phyloP scores from a whole-genome alignment of 2,797 vertebrate genomes.

The Poeciliopsis turneri region DNA sequence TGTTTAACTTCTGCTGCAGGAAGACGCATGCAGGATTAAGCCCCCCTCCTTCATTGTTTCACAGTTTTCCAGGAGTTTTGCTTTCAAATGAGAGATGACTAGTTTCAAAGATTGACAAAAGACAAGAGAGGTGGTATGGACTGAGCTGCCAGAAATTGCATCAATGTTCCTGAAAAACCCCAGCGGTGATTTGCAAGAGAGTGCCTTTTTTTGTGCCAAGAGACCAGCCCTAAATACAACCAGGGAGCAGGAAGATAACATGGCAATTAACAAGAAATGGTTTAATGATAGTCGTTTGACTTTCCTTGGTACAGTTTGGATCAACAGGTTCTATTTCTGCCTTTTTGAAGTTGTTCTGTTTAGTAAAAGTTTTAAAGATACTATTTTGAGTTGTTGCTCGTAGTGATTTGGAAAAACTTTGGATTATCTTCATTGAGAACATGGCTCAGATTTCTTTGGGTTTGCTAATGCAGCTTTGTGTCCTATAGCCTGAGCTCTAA shows the following conservation, averaged over 20 bases:
- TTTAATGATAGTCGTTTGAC: neutral
- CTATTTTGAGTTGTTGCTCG: conserved; percentile 18
- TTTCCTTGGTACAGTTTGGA: neutral
- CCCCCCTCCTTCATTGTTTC: conserved; percentile 15
- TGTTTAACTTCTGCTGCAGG: conserved; percentile 4
- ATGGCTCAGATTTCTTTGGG: conserved; percentile 32
- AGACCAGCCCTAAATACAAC: conserved; percentile 64
- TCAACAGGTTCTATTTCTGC: neutral
- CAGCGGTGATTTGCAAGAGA: conserved; percentile 54
- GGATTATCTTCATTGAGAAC: conserved; percentile 47
- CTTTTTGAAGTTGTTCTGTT: neutral
- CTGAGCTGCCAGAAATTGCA: conserved; percentile 57
- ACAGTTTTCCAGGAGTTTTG: conserved; percentile 31
- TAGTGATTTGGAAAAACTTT: conserved; percentile 44
- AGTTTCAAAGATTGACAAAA: conserved; percentile 31
- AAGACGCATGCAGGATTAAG: conserved; percentile 32
- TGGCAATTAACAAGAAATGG: conserved; percentile 35
- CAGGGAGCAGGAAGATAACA: conserved; percentile 41
- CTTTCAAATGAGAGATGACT: conserved; percentile 42
- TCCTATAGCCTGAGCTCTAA: conserved; percentile 52
- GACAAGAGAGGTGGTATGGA: conserved; percentile 22
- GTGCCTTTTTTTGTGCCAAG: conserved; percentile 56
- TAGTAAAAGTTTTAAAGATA: conserved; percentile 10
- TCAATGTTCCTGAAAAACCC: conserved; percentile 61
- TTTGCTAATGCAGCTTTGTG: conserved; percentile 61